These are phyloP conservation scores for Augochlorella aurata DNA, from an alignment of 2,888 invertebrate species.

Conservation along the genomic window DNA sequence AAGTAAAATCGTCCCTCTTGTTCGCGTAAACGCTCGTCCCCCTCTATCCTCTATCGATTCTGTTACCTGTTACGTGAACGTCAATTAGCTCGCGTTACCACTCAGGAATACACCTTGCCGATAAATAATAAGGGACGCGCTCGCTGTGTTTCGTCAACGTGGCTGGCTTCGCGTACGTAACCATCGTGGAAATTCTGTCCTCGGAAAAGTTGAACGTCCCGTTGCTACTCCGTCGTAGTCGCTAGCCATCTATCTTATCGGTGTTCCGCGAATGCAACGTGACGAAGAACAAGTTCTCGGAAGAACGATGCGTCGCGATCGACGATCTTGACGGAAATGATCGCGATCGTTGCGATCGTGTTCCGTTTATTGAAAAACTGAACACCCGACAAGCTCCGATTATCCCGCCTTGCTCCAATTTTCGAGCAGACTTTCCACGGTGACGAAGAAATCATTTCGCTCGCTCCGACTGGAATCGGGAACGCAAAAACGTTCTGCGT, in stretches of 20 bases:
- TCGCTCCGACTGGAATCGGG: background rate
- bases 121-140: background rate
- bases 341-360: background rate
- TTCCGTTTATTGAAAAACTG: too few species aligned
- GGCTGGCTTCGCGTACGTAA: background rate
- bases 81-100: slow-evolving; percentile 42
- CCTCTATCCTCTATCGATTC: slow-evolving; percentile 45
- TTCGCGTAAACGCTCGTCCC: slow-evolving; percentile 35
- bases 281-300: background rate
- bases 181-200: background rate
- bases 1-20: background rate
- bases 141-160: background rate
- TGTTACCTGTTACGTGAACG: slow-evolving; percentile 60
- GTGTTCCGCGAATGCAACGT: background rate
- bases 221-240: background rate
- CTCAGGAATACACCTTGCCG: slow-evolving; percentile 18
- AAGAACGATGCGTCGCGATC: background rate
- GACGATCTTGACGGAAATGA: background rate
- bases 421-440: background rate
- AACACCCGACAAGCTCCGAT: too few species aligned
- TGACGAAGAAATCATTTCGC: background rate
- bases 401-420: too few species aligned
- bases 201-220: background rate
- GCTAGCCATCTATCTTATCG: slow-evolving; percentile 3
- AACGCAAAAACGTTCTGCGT: slow-evolving; percentile 3